A percentile compares a stretch with the other conserved stretches of the same genome.
These are phyloP conservation scores for Crocuta crocuta DNA, from an alignment of 2,113 vertebrate species.

Conservation along the genomic window DNA sequence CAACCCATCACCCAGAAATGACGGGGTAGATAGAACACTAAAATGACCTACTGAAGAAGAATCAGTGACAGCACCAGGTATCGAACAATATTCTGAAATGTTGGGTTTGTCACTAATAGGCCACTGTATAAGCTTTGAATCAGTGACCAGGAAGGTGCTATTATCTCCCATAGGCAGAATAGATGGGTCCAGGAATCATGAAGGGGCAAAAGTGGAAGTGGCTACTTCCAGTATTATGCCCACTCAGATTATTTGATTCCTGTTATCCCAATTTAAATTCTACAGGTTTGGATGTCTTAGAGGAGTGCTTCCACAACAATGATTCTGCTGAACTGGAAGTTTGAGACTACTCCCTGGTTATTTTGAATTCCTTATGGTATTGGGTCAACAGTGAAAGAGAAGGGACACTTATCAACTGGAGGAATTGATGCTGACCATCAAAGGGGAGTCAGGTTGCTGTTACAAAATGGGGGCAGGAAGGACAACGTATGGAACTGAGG, in stretches of 20 bases:
- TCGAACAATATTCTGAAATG: not conserved
- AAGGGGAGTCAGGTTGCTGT: not conserved
- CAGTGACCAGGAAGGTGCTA: not conserved
- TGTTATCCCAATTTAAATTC: not conserved
- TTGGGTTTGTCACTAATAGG: not conserved
- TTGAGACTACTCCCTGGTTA: not conserved
- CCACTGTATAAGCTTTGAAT: not conserved
- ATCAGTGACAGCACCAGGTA: not conserved
- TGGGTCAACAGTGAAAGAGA: not conserved
- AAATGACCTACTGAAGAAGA: not conserved
- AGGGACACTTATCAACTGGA: not conserved
- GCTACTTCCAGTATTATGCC: not conserved
- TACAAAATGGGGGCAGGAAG: not conserved
- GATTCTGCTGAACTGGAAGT: not conserved
- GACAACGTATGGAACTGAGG: not conserved
- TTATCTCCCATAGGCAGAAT: not conserved
- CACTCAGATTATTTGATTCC: not conserved
- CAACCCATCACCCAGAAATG: not conserved
- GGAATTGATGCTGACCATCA: not conserved
- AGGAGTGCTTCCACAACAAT: not conserved
- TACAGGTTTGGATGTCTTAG: not conserved
- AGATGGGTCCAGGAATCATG: not conserved
- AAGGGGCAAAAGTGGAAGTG: not conserved
- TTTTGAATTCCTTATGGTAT: not conserved
- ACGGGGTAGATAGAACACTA: not conserved